phyloP scores from a whole-genome alignment of 92 coral and sea anemone genomes.

The Blastomussa wellsi region DNA sequence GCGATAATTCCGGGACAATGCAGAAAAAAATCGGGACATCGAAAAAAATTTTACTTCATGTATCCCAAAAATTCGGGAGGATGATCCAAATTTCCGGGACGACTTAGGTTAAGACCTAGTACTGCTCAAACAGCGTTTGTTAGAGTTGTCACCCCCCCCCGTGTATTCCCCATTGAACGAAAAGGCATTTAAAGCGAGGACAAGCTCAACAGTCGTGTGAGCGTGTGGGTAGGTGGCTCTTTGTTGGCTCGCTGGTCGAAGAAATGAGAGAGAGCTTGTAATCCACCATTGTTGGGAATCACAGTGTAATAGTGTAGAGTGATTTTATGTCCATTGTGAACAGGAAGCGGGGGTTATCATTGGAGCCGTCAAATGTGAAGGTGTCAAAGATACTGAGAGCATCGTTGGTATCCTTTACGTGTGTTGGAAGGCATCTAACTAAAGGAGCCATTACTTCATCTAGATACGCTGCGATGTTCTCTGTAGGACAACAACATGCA shows the following conservation, averaged over 20 bases:
- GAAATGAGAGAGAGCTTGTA: not conserved
- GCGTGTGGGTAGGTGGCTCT: not conserved
- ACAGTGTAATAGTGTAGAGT: conserved; percentile 1
- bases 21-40: too few species aligned
- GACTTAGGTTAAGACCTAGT: too few species aligned
- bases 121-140: too few species aligned
- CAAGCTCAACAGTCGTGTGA: not conserved
- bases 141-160: too few species aligned
- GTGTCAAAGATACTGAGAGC: not conserved
- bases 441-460: not conserved
- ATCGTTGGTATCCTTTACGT: conserved; percentile 6
- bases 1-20: too few species aligned
- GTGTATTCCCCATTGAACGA: not conserved
- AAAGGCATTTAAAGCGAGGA: not conserved
- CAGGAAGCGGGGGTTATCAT: too few species aligned
- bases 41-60: too few species aligned
- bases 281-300: not conserved
- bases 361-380: not conserved
- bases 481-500: not conserved
- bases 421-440: not conserved
- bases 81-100: too few species aligned
- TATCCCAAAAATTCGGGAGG: too few species aligned
- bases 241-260: not conserved
- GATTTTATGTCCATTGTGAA: too few species aligned
- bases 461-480: not conserved